Evolutionary conservation across 2,113 vertebrate species (phyloP).

Genomic region (Syngnathus floridae): DNA sequence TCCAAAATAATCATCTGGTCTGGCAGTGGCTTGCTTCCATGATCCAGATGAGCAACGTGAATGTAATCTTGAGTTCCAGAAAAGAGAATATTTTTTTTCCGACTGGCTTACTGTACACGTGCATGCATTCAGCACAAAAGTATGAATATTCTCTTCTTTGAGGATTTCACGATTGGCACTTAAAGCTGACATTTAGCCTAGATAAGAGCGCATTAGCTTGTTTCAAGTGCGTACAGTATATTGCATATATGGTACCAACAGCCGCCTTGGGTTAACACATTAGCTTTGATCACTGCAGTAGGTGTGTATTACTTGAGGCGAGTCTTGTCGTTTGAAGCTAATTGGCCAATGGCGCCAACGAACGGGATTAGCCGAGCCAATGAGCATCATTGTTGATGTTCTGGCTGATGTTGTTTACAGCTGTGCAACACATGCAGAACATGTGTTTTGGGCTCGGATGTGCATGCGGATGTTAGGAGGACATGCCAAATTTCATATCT

Average conservation of each 20-base stretch:
- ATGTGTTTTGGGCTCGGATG: constrained; percentile 49
- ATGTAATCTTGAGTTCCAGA: not conserved
- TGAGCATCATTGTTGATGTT: constrained; percentile 32
- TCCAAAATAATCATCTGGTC: not conserved
- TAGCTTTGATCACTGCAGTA: constrained; percentile 36
- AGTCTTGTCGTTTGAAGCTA: constrained; percentile 31
- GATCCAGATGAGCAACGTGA: not conserved
- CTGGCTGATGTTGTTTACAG: constrained; percentile 39
- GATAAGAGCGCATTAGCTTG: not conserved
- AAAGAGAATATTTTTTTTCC: not conserved
- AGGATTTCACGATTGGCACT: not conserved
- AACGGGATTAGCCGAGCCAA: constrained; percentile 29
- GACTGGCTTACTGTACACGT: not conserved
- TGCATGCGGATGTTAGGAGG: constrained; percentile 10
- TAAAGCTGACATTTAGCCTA: not conserved
- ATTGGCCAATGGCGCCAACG: constrained; percentile 25
- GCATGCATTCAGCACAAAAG: not conserved
- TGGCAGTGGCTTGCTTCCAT: not conserved
- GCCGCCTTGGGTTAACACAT: constrained; percentile 10
- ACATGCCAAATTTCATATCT: constrained; percentile 31
- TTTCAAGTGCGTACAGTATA: constrained; percentile 18
- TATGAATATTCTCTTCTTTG: not conserved
- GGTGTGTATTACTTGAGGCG: constrained; percentile 21
- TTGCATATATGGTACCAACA: not conserved
- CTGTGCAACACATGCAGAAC: constrained; percentile 59